Percentiles rank a stretch among this genome's conserved stretches.
Conservation (phyloP, 1,140 invertebrate genomes). For the Temnothorax nylanderi region DNA sequence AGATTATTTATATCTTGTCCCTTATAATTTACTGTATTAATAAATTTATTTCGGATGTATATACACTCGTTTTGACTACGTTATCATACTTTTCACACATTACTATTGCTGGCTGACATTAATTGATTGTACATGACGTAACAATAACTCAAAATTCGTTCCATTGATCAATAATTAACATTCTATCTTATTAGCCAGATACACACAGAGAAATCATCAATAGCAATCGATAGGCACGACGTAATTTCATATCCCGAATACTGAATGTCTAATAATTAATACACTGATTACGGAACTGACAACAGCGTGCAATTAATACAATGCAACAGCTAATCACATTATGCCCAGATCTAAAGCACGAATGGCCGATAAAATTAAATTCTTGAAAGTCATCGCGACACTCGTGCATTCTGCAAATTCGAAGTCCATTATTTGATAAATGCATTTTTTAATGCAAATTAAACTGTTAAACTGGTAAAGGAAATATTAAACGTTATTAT, state of each 20-base stretch:
- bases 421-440: neutral
- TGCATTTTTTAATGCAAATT: conserved; percentile 14
- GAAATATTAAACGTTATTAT: neutral
- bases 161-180: conserved; percentile 12
- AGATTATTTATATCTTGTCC: neutral
- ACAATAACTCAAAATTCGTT: conserved; percentile 1
- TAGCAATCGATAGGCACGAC: conserved; percentile 41
- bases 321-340: conserved; percentile 15
- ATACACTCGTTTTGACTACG: neutral
- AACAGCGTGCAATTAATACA: conserved; percentile 46
- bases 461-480: conserved; percentile 9
- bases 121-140: neutral
- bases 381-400: conserved; percentile 14
- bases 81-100: neutral
- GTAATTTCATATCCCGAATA: conserved; percentile 55
- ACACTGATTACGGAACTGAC: conserved; percentile 60
- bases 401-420: neutral
- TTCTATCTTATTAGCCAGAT: conserved; percentile 46
- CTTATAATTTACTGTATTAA: neutral
- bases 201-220: conserved; percentile 24
- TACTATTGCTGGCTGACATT: neutral
- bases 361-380: conserved; percentile 19
- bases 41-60: neutral
- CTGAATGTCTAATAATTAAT: conserved; percentile 62
- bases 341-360: conserved; percentile 10